Conservation (phyloP, 1,140 invertebrate species). For the Drosophila nannoptera region DNA sequence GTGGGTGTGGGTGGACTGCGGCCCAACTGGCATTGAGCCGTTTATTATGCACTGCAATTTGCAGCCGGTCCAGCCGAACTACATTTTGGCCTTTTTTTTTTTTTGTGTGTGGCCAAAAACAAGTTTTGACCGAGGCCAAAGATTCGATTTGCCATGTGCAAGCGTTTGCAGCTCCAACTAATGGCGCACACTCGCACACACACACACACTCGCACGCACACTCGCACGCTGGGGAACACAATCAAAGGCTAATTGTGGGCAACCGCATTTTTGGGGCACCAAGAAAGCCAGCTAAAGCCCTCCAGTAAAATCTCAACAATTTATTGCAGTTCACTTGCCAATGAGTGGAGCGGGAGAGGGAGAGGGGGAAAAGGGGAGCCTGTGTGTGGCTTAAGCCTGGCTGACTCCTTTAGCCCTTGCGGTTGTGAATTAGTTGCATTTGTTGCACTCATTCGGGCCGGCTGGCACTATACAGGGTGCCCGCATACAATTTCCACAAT, state of each 20-base stretch:
- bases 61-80: slow-evolving; percentile 3
- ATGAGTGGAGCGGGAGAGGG: slow-evolving; percentile 4
- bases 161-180: slow-evolving; percentile 6
- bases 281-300: slow-evolving; percentile 12
- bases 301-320: slow-evolving; percentile 38
- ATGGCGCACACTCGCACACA: neutral
- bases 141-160: slow-evolving; percentile 29
- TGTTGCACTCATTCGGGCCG: slow-evolving; percentile 9
- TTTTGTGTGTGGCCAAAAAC: neutral
- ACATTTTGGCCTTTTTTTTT: slow-evolving; percentile 16
- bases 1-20: too few relatives aligned
- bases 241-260: slow-evolving; percentile 26
- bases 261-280: slow-evolving; percentile 1
- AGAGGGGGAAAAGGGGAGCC: too few relatives aligned
- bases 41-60: slow-evolving; percentile 24
- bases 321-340: slow-evolving; percentile 40
- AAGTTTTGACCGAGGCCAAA: slow-evolving; percentile 5
- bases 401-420: slow-evolving; percentile 16
- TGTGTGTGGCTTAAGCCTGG: slow-evolving; percentile 4
- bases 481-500: neutral
- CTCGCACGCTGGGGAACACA: neutral
- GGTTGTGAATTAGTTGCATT: slow-evolving; percentile 40
- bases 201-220: slow-evolving; percentile 1
- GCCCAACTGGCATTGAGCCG: neutral
- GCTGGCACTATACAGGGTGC: too few relatives aligned